Percentiles rank a stretch among this genome's conserved stretches.
Conservation (phyloP, 2,888 invertebrate species). For the Phortica okadai region DNA sequence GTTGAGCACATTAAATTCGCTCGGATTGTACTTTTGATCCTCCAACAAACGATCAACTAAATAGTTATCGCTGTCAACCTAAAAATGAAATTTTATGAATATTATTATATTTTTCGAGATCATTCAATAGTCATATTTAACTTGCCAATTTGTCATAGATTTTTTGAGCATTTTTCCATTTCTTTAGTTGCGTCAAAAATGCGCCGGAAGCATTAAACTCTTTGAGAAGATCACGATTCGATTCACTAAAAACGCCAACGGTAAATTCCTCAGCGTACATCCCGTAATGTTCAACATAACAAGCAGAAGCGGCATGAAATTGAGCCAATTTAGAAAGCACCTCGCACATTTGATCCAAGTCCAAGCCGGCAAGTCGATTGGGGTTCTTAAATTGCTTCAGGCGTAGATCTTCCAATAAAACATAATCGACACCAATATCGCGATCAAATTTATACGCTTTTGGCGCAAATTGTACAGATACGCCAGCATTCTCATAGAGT, state of each 20-base stretch:
- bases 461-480: constrained; percentile 67
- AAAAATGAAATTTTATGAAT: background rate
- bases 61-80: constrained; percentile 65
- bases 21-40: constrained; percentile 56
- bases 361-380: constrained; percentile 68
- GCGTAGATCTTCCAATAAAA: constrained; percentile 73
- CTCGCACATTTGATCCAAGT: constrained; percentile 67
- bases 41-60: constrained; percentile 68
- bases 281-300: constrained; percentile 71
- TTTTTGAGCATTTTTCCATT: constrained; percentile 67
- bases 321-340: constrained; percentile 71
- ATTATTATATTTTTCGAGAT: constrained; percentile 48
- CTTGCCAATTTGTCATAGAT: constrained; percentile 68
- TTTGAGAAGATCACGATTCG: constrained; percentile 60
- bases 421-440: constrained; percentile 63
- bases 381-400: constrained; percentile 65
- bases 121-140: constrained; percentile 2
- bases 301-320: constrained; percentile 75
- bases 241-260: constrained; percentile 63
- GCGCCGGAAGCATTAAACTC: constrained; percentile 64
- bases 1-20: constrained; percentile 71
- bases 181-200: constrained; percentile 67
- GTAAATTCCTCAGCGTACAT: constrained; percentile 62
- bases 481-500: constrained; percentile 64
- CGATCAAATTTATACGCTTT: constrained; percentile 64